A percentile compares a stretch with the other conserved stretches of the same genome.
phyloP scores from a whole-genome alignment of 2,113 vertebrate species.

The Erpornis zantholeuca region DNA sequence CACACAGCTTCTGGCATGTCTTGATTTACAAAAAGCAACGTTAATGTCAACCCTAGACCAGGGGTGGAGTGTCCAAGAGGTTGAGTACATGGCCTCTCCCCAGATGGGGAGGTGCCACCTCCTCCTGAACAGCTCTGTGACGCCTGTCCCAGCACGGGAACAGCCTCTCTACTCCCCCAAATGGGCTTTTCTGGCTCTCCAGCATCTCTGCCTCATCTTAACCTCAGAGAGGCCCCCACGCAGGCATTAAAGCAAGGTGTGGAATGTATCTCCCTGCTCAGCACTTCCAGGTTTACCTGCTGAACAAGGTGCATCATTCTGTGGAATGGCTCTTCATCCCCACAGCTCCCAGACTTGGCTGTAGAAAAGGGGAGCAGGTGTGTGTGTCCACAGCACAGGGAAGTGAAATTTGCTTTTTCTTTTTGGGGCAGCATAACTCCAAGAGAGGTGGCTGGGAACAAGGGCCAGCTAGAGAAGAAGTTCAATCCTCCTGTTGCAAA shows the following conservation, averaged over 20 bases:
- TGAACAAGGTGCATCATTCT: background rate
- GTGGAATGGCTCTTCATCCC: background rate
- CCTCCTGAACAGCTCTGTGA: background rate
- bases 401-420: background rate
- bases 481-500: background rate
- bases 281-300: background rate
- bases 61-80: fast-evolving
- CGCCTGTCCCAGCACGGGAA: background rate
- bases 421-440: background rate
- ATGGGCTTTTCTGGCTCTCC: background rate
- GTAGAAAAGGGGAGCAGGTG: background rate
- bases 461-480: background rate
- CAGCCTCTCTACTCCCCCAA: fast-evolving
- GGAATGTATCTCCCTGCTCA: background rate
- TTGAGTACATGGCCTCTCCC: background rate
- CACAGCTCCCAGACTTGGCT: background rate
- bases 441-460: background rate
- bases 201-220: background rate
- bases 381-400: background rate
- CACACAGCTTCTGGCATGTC: background rate
- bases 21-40: background rate
- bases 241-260: background rate
- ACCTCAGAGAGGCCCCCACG: background rate
- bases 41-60: background rate
- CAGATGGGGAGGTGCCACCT: background rate